Percentiles rank a stretch among this genome's conserved stretches.
These are phyloP conservation scores for Andrena flavipes DNA, from an alignment of 2,888 invertebrate genomes.

Conservation along the genomic window DNA sequence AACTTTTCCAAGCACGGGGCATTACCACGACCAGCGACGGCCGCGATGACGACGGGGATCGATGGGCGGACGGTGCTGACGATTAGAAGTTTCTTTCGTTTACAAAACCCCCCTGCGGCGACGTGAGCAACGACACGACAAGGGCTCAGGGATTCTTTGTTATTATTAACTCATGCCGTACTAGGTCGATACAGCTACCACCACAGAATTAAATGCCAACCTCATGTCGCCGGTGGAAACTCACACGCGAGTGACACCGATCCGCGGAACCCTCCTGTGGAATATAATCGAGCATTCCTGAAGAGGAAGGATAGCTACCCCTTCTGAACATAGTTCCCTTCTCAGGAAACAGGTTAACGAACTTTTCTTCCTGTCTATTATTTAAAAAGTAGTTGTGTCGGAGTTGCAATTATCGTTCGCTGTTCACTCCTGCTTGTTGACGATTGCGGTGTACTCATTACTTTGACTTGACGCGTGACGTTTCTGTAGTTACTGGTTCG, in stretches of 20 bases:
- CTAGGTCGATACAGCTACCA: constrained; percentile 69
- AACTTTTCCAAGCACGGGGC: constrained; percentile 63
- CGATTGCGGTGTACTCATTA: too few relatives aligned
- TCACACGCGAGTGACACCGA: constrained; percentile 57
- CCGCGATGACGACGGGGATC: constrained; percentile 57
- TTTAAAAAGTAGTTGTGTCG: too few relatives aligned
- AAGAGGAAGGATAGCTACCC: background rate
- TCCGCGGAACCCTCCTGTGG: constrained; percentile 12
- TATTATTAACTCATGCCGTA: constrained; percentile 71
- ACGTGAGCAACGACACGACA: constrained; percentile 58
- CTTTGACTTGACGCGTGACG: background rate
- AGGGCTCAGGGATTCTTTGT: constrained; percentile 71
- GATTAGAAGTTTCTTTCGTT: constrained; percentile 72
- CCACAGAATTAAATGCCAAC: constrained; percentile 55
- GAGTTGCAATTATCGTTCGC: too few relatives aligned
- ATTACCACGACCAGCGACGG: constrained; percentile 54
- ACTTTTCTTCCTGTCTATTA: background rate
- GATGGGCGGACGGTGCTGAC: constrained; percentile 59
- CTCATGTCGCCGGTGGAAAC: constrained; percentile 36
- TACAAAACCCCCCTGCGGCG: constrained; percentile 52
- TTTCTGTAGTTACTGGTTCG: background rate
- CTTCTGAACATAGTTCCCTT: too few relatives aligned
- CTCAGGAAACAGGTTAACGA: background rate
- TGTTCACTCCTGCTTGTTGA: too few relatives aligned
- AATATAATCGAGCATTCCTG: constrained; percentile 10